A percentile compares a stretch with the other conserved stretches of the same genome.
Conservation (phyloP, 2,113 vertebrate species). For the Aspiorhynchus laticeps region DNA sequence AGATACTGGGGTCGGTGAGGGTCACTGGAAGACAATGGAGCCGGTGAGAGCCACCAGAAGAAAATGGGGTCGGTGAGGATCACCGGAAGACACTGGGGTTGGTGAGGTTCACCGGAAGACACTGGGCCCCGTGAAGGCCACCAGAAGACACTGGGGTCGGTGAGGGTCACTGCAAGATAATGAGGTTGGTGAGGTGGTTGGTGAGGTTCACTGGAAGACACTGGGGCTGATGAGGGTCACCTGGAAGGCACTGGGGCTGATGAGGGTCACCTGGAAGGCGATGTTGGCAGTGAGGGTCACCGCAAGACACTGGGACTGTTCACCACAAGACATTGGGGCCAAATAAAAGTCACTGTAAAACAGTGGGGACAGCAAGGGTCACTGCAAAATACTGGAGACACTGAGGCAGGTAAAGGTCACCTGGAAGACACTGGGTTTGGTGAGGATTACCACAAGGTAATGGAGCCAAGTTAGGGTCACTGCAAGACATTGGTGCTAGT, state of each 20-base stretch:
- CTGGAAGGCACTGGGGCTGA: background rate
- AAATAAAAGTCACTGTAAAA: background rate
- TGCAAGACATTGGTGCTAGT: no score
- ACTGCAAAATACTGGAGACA: background rate
- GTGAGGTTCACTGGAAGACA: background rate
- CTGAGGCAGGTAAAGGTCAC: background rate
- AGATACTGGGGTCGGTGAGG: background rate
- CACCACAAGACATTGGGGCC: no score
- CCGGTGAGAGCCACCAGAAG: accelerated
- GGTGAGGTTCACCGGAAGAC: background rate
- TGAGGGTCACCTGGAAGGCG: background rate
- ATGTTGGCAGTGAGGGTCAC: no score
- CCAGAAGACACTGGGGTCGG: background rate
- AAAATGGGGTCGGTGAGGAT: background rate
- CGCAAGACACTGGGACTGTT: background rate
- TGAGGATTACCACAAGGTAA: background rate
- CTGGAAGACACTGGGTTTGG: accelerated
- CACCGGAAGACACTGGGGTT: background rate
- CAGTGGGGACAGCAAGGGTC: accelerated
- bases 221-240: background rate
- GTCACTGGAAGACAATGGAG: background rate
- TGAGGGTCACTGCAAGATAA: background rate
- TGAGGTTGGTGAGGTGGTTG: background rate
- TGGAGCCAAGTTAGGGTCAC: no score
- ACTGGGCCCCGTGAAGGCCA: background rate